Conservation (phyloP, 1,140 invertebrate genomes). For the Archegozetes longisetosus region DNA sequence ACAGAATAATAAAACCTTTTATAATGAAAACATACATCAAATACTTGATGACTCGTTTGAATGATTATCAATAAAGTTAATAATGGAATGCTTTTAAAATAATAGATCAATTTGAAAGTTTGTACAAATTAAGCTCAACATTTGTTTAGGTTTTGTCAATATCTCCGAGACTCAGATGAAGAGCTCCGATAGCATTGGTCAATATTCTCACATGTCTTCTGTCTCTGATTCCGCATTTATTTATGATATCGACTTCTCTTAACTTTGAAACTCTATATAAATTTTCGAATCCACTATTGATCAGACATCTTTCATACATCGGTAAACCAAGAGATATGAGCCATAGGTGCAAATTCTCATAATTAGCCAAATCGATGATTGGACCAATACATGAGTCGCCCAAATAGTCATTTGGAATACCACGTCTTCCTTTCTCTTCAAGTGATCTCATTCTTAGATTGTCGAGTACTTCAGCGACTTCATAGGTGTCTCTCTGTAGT, state of each 20-base stretch:
- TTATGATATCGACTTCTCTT: conserved; percentile 18
- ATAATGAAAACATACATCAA: background rate
- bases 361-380: conserved; percentile 27
- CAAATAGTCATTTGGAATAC: conserved; percentile 29
- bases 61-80: background rate
- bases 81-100: background rate
- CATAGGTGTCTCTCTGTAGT: conserved; percentile 27
- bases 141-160: conserved; percentile 7
- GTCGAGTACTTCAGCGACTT: conserved; percentile 30
- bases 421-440: conserved; percentile 19
- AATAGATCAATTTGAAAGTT: background rate
- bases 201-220: conserved; percentile 19
- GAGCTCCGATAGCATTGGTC: conserved; percentile 20
- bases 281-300: conserved; percentile 7
- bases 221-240: conserved; percentile 18
- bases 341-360: conserved; percentile 28
- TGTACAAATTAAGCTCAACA: background rate
- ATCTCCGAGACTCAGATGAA: conserved; percentile 20
- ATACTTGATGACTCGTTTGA: background rate
- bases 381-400: conserved; percentile 25
- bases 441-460: conserved; percentile 27
- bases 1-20: background rate
- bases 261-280: conserved; percentile 15
- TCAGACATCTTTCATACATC: conserved; percentile 27
- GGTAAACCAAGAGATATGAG: conserved; percentile 32